These are phyloP conservation scores for Hoplostethus mediterraneus DNA, from an alignment of 2,797 vertebrate genomes.

Conservation along the genomic window DNA sequence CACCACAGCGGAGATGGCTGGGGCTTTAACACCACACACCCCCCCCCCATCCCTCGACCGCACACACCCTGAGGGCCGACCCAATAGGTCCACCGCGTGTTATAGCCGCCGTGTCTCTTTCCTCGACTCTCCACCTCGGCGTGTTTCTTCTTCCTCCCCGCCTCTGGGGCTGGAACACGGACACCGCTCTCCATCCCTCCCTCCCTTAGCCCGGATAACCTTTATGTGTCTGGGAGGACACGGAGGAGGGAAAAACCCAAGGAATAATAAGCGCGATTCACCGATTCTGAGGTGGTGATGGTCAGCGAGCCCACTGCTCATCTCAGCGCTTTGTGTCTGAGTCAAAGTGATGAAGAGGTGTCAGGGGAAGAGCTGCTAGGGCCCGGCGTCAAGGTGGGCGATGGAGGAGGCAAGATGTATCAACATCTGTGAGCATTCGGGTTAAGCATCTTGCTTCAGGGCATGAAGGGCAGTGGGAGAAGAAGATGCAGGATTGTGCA, in stretches of 20 bases:
- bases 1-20: constrained; percentile 64
- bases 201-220: constrained; percentile 61
- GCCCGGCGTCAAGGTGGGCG: constrained; percentile 40
- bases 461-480: constrained; percentile 42
- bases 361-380: constrained; percentile 49
- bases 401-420: constrained; percentile 39
- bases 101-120: constrained; percentile 66
- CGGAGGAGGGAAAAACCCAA: constrained; percentile 33
- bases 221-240: constrained; percentile 63
- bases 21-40: constrained; percentile 54
- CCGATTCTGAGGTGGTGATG: constrained; percentile 49
- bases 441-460: constrained; percentile 33
- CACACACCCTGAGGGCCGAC: constrained; percentile 69
- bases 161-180: constrained; percentile 71
- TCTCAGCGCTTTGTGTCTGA: constrained; percentile 45
- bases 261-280: constrained; percentile 60
- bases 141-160: constrained; percentile 66
- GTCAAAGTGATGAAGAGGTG: constrained; percentile 69
- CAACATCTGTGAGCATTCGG: constrained; percentile 37
- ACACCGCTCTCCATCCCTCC: constrained; percentile 58
- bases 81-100: constrained; percentile 63
- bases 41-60: constrained; percentile 48
- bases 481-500: constrained; percentile 12
- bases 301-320: constrained; percentile 36
- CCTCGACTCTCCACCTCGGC: constrained; percentile 68